Evolutionary conservation across 2,113 vertebrate genomes (phyloP).

Genomic region (Pteropus alecto): DNA sequence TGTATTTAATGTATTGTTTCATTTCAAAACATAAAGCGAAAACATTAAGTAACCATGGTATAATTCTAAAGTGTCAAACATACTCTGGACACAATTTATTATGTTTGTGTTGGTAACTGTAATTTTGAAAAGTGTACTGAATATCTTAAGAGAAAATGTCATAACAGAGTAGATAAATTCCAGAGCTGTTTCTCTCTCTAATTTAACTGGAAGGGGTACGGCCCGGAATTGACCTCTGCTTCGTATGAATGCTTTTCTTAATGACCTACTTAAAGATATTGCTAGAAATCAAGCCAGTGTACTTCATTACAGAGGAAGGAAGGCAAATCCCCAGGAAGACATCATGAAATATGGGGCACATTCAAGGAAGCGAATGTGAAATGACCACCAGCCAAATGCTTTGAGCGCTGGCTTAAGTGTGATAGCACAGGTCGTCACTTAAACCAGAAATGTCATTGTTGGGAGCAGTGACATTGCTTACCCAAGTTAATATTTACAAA

Average conservation of each 20-base stretch:
- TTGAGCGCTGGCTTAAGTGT: not conserved
- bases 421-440: not conserved
- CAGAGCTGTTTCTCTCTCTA: slow-evolving; percentile 44
- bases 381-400: not conserved
- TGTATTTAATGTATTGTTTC: not conserved
- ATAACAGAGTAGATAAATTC: slow-evolving; percentile 62
- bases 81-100: slow-evolving; percentile 25
- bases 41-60: not conserved
- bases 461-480: not conserved
- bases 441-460: not conserved
- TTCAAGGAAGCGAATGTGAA: not conserved
- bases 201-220: slow-evolving; percentile 66
- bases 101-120: slow-evolving; percentile 6
- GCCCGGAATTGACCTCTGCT: slow-evolving; percentile 60
- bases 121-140: slow-evolving; percentile 70
- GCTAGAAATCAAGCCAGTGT: slow-evolving; percentile 51
- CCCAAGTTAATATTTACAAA: not conserved
- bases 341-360: not conserved
- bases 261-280: slow-evolving; percentile 77
- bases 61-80: slow-evolving; percentile 49
- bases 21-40: slow-evolving; percentile 40
- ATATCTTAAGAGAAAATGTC: slow-evolving; percentile 63
- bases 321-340: slow-evolving; percentile 22
- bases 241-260: slow-evolving; percentile 58
- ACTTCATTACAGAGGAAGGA: slow-evolving; percentile 31